These are phyloP conservation scores for Laticauda laticaudata DNA, from an alignment of 2,113 vertebrate species.

Conservation along the genomic window DNA sequence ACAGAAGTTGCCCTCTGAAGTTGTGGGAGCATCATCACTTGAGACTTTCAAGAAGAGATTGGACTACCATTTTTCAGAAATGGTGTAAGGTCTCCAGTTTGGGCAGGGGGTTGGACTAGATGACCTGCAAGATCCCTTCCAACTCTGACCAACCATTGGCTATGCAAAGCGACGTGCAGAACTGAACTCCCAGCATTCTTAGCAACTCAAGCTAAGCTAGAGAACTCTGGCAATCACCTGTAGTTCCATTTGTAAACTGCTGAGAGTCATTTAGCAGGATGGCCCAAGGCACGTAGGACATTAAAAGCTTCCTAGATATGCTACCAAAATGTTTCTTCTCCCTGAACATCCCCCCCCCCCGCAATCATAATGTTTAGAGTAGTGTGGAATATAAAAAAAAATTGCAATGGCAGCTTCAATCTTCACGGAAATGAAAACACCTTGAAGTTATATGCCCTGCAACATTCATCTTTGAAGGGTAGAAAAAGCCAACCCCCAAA, in stretches of 20 bases:
- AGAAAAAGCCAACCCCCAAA: constrained; percentile 36
- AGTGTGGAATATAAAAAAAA: background rate
- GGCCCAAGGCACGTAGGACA: background rate
- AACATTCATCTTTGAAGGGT: constrained; percentile 46
- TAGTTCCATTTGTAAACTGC: background rate
- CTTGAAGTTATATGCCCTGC: constrained; percentile 47
- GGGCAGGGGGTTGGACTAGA: too few relatives aligned
- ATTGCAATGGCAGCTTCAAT: background rate
- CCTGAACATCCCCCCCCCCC: background rate
- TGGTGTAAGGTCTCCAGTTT: too few relatives aligned
- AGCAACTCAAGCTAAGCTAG: background rate
- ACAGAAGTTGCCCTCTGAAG: too few relatives aligned
- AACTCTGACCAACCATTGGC: background rate
- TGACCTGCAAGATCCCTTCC: too few relatives aligned
- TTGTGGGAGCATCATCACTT: too few relatives aligned
- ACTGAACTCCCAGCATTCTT: background rate
- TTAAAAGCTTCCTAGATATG: background rate
- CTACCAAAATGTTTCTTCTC: background rate
- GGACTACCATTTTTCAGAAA: too few relatives aligned
- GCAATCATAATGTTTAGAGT: background rate
- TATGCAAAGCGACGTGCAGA: background rate
- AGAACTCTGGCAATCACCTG: background rate
- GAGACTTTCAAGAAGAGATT: too few relatives aligned
- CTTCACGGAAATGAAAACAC: background rate
- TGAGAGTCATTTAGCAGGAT: background rate